Percentiles rank a stretch among this genome's conserved stretches.
Evolutionary conservation across 2,113 vertebrate species (phyloP).

Genomic region (Fregata magnificens): DNA sequence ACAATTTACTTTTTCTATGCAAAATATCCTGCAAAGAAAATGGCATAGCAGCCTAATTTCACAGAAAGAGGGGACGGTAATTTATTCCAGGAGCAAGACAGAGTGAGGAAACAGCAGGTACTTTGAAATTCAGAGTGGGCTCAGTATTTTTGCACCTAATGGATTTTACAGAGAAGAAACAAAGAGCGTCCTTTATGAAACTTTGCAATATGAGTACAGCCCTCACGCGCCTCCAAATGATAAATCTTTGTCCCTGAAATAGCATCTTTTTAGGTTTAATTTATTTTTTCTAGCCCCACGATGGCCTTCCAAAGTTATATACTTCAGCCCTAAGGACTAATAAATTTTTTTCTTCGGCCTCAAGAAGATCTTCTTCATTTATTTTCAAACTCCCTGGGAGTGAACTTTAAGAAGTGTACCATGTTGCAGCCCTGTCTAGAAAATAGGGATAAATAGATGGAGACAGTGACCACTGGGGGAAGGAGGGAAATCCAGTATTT

Average conservation of each 20-base stretch:
- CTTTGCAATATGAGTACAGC: neutral
- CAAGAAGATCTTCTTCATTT: constrained; percentile 71
- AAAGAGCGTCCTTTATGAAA: constrained; percentile 18
- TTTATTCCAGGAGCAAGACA: constrained; percentile 33
- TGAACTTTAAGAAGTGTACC: constrained; percentile 6
- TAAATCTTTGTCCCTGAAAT: constrained; percentile 73
- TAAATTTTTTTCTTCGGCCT: constrained; percentile 68
- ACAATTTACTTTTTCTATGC: constrained; percentile 41
- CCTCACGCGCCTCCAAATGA: constrained; percentile 49
- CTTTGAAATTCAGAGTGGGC: constrained; percentile 33
- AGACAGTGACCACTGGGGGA: neutral
- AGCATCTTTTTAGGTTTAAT: constrained; percentile 72
- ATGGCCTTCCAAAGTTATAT: constrained; percentile 68
- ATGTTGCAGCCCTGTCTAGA: neutral
- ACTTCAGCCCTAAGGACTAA: constrained; percentile 54
- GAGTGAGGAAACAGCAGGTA: neutral
- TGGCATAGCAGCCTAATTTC: constrained; percentile 18
- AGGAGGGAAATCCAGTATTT: neutral
- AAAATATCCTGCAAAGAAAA: constrained; percentile 36
- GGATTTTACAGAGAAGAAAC: constrained; percentile 34
- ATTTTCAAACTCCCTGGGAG: constrained; percentile 56
- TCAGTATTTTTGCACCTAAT: neutral
- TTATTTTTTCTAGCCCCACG: constrained; percentile 68
- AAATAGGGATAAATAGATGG: neutral
- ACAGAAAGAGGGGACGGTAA: constrained; percentile 1